A percentile compares a stretch with the other conserved stretches of the same genome.
These are phyloP conservation scores for Conopomorpha cramerella DNA, from an alignment of 1,140 invertebrate species.

Conservation along the genomic window DNA sequence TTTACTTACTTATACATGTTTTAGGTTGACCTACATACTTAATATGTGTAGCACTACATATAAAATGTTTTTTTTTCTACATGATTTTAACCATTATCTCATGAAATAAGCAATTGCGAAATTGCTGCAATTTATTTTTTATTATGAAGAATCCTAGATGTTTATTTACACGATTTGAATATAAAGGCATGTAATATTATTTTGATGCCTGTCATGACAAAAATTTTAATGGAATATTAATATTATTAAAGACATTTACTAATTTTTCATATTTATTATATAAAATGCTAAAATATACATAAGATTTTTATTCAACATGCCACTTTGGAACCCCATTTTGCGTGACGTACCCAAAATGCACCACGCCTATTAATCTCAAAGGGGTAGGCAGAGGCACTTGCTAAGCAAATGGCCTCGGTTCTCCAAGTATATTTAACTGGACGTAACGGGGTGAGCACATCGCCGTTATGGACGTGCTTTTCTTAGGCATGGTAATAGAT, in stretches of 20 bases:
- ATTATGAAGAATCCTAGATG: conserved; percentile 9
- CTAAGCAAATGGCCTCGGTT: too few species aligned
- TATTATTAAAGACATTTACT: conserved; percentile 48
- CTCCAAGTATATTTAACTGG: too few species aligned
- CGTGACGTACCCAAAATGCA: too few species aligned
- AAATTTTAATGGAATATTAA: conserved; percentile 32
- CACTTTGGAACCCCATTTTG: too few species aligned
- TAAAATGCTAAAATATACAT: conserved; percentile 28
- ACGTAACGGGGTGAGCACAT: too few species aligned
- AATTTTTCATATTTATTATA: conserved; percentile 52
- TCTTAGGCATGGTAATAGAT: too few species aligned
- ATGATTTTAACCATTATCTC: background rate
- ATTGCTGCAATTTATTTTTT: background rate
- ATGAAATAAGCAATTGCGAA: background rate
- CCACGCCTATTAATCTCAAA: too few species aligned
- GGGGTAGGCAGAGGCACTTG: too few species aligned
- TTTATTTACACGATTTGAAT: too few species aligned
- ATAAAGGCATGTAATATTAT: conserved; percentile 8
- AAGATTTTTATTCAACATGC: too few species aligned
- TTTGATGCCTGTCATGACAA: conserved; percentile 18
- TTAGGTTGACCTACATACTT: too few species aligned
- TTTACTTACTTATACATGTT: conserved; percentile 20
- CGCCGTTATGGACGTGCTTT: too few species aligned
- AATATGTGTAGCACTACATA: conserved; percentile 4
- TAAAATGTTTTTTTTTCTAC: conserved; percentile 4